A percentile compares a stretch with the other conserved stretches of the same genome.
Evolutionary conservation across 2,113 vertebrate species (phyloP).

Genomic region (Epinephelus cyanopodus): DNA sequence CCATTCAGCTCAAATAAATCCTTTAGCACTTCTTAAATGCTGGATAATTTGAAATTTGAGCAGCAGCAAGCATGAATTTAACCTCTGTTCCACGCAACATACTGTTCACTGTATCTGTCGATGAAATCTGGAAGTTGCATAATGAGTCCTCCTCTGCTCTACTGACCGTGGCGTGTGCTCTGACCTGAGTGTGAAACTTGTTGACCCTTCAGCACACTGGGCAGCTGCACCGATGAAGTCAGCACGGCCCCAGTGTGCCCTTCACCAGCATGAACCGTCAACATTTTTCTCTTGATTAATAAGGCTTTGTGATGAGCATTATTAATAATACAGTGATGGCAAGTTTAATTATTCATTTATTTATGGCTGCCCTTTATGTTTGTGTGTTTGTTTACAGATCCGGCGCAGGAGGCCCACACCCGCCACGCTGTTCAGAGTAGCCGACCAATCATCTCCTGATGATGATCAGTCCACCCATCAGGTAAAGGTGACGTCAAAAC

Average conservation of each 20-base stretch:
- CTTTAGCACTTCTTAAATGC: not conserved
- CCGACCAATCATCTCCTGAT: conserved; percentile 93
- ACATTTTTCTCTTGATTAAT: conserved; percentile 41
- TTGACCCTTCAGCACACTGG: conserved; percentile 27
- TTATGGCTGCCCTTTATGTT: conserved; percentile 42
- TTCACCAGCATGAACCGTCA: conserved; percentile 16
- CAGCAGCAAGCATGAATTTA: not conserved
- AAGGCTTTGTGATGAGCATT: not conserved
- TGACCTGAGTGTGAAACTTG: conserved; percentile 18
- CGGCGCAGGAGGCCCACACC: conserved; percentile 93
- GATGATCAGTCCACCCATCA: conserved; percentile 83
- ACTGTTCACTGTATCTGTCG: not conserved
- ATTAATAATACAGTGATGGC: conserved; percentile 50
- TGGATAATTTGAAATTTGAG: not conserved
- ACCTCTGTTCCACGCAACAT: not conserved
- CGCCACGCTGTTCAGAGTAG: conserved; percentile 92
- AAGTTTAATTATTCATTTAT: conserved; percentile 44
- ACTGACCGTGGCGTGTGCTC: conserved; percentile 1
- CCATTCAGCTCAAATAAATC: conserved; percentile 14
- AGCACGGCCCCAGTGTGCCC: not conserved
- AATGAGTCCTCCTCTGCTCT: conserved; percentile 25
- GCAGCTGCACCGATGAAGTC: conserved; percentile 33
- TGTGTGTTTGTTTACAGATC: conserved; percentile 84
- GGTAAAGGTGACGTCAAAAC: conserved; percentile 77
- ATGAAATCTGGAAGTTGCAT: conserved; percentile 7